phyloP scores from a whole-genome alignment of 1,140 invertebrate genomes.

The Cydia strobilella region DNA sequence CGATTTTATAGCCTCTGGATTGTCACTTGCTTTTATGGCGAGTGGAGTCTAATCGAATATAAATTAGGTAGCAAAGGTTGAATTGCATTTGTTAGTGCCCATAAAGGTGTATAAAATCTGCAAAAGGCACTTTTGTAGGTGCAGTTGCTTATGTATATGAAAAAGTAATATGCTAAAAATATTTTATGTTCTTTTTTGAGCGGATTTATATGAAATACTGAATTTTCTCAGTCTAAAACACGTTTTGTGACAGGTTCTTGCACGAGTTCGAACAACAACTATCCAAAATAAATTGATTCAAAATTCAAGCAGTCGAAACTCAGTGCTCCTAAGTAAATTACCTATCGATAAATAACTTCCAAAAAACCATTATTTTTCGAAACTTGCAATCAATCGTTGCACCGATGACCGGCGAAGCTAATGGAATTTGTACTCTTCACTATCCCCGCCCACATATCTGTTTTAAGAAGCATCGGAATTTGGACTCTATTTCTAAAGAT shows the following conservation, averaged over 20 bases:
- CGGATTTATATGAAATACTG: too few species aligned
- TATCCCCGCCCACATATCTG: background rate
- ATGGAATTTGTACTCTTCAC: background rate
- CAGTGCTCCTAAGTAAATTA: background rate
- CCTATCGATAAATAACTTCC: background rate
- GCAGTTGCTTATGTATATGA: background rate
- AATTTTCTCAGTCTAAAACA: background rate
- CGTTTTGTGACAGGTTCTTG: background rate
- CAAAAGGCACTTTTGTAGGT: background rate
- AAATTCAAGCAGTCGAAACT: background rate
- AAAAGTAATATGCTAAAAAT: too few species aligned
- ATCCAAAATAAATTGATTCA: background rate
- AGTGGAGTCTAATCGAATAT: conserved; percentile 47
- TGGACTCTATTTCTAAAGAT: background rate
- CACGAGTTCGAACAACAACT: background rate
- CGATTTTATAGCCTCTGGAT: conserved; percentile 62
- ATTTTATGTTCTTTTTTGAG: too few species aligned
- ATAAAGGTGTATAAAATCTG: background rate
- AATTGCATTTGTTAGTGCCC: conserved; percentile 10
- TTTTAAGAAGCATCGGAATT: background rate
- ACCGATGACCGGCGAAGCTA: conserved; percentile 25
- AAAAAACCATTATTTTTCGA: conserved; percentile 20
- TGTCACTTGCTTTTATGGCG: conserved; percentile 58
- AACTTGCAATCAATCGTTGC: conserved; percentile 24
- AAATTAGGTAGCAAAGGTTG: conserved; percentile 26